phyloP scores from a whole-genome alignment of 1,140 invertebrate genomes.

The Drosophila serrata region DNA sequence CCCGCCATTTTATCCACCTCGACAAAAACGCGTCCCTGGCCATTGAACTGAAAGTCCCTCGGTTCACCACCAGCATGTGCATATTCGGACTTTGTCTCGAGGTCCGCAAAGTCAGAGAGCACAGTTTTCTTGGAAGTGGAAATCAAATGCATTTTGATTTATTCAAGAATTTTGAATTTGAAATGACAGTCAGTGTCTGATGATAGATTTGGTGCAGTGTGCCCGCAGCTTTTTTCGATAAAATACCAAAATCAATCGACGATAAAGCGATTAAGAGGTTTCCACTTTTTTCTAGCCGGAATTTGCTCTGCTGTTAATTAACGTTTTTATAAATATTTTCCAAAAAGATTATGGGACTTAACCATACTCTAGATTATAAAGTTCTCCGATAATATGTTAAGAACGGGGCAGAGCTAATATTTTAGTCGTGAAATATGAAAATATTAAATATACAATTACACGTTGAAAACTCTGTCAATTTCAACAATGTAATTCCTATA shows the following conservation, averaged over 20 bases:
- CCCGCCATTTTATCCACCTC: slow-evolving; percentile 80
- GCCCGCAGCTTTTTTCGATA: neutral
- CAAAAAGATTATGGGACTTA: no score
- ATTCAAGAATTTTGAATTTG: slow-evolving; percentile 23
- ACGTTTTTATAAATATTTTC: no score
- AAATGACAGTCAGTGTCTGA: neutral
- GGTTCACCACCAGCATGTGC: slow-evolving; percentile 65
- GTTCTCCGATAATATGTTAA: no score
- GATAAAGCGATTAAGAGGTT: neutral
- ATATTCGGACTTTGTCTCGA: slow-evolving; percentile 76
- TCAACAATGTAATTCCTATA: slow-evolving; percentile 5
- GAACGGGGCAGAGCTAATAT: no score
- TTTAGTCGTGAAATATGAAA: no score
- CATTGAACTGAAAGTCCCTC: slow-evolving; percentile 80
- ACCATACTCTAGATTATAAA: no score
- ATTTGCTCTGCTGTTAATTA: no score
- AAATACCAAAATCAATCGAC: no score
- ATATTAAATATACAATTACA: no score
- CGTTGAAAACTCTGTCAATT: slow-evolving; percentile 7
- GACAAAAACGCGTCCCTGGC: slow-evolving; percentile 67
- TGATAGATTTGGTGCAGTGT: slow-evolving; percentile 4
- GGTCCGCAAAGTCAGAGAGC: slow-evolving; percentile 74
- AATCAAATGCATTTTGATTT: slow-evolving; percentile 68
- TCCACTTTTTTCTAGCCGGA: neutral
- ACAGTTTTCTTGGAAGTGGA: slow-evolving; percentile 77